Evolutionary conservation across 2,113 vertebrate genomes (phyloP), one percentile per base, ranked within the genome.

Genomic region (Leuciscus idus): DNA sequence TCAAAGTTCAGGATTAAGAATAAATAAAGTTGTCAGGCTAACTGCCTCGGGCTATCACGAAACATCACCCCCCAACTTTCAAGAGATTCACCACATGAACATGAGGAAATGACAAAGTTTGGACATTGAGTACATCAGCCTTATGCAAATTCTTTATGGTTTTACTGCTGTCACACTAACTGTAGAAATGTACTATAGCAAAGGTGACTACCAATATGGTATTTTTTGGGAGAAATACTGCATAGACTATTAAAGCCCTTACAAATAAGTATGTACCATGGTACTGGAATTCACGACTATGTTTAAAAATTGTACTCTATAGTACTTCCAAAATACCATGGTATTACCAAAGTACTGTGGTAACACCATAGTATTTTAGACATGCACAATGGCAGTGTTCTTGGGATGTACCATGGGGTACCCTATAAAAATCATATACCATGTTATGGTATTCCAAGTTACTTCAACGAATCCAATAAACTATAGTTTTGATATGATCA

Each of bases 1-100:
- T 84, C 68, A 73, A 73, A 84, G 66, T 68, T 70, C 62, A 82
- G 26, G 80, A 78, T 66, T n/a, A 52, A 89, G 68, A 84, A 75
- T 84, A 26, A 8, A 79, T 80, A 86, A 84, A 57, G 19, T 7
- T 59, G 66, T 73, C 68, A 73, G 48, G 68, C 33, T 72, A 50
- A 39, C 52, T 7, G 48, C 81, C 66, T 55, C 13, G 36, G 50
- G 50, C 30, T 26, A 73, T 73, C 81, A 43, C 8, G 23, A 9
- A 23, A 43, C 57, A 72, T 43, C 13, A 4, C 0, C 17, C 81
- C 21, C 66, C 6, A 73, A 55, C 75, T 77, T 77, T 77, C 75
- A 19, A 77, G 43, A 52, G 26, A 52, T 77, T 48, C 43, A 48
- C 26, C 15, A 28, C 6, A 33, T 77, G 75, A 55, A 33, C 15